phyloP scores from a whole-genome alignment of 2,888 invertebrate species.

The Tetheella fluctuosa region DNA sequence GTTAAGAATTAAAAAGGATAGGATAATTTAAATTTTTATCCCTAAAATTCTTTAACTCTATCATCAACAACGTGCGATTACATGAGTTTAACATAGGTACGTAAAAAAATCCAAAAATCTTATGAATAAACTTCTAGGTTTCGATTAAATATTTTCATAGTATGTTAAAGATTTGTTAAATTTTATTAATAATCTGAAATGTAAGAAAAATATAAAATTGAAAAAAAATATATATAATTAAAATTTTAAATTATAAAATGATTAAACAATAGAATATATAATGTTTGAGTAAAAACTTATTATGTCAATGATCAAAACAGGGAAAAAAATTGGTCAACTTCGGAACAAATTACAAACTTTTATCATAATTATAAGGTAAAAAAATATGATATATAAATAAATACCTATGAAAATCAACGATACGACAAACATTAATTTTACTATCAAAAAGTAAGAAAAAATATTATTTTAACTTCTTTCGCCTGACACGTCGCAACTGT shows the following conservation, averaged over 20 bases:
- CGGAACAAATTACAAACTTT: not conserved
- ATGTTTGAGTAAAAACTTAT: not conserved
- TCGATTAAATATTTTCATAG: not conserved
- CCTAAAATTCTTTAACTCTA: not conserved
- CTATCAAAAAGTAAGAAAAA: too few relatives aligned
- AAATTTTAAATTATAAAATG: not conserved
- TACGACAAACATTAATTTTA: not conserved
- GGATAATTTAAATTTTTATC: not conserved
- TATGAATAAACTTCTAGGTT: slow-evolving; percentile 26
- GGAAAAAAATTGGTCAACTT: not conserved
- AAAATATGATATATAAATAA: not conserved
- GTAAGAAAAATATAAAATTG: not conserved
- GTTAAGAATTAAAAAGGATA: not conserved
- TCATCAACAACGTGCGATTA: too few relatives aligned
- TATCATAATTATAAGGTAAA: not conserved
- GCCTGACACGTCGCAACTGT: too few relatives aligned
- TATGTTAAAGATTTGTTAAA: not conserved
- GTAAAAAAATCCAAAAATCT: slow-evolving; percentile 19
- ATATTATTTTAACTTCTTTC: too few relatives aligned
- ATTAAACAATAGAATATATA: too few relatives aligned
- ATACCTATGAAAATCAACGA: not conserved
- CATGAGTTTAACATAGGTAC: too few relatives aligned
- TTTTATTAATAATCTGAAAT: not conserved
- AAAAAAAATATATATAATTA: not conserved
- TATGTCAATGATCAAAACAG: slow-evolving; percentile 6